Conservation (phyloP, 2,888 invertebrate species). For the Crossocerus cetratus region DNA sequence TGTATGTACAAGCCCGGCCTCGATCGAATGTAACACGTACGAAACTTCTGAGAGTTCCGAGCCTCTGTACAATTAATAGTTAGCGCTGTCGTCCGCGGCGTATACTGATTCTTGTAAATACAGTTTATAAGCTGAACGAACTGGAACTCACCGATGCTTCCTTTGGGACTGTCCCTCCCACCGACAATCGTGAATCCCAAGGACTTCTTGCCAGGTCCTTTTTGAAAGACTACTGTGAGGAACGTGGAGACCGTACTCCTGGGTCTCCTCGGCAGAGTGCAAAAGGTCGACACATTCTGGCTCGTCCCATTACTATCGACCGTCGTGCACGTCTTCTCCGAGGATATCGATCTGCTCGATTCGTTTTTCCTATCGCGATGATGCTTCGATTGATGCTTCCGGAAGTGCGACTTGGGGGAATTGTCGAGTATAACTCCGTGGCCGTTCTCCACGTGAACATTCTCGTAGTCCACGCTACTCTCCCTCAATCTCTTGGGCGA, state of each 20-base stretch:
- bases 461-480: constrained; percentile 86
- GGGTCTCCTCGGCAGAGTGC: constrained; percentile 85
- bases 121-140: not conserved
- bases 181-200: constrained; percentile 95
- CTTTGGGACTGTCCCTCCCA: constrained; percentile 90
- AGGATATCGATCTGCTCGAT: constrained; percentile 63
- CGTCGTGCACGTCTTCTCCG: constrained; percentile 59
- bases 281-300: constrained; percentile 82
- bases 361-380: constrained; percentile 64
- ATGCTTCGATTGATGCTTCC: constrained; percentile 67
- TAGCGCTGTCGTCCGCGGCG: too few species aligned
- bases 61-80: not conserved
- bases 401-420: constrained; percentile 76
- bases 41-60: not conserved
- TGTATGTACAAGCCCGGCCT: not conserved
- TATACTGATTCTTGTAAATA: not conserved
- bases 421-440: constrained; percentile 78
- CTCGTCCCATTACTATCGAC: constrained; percentile 40
- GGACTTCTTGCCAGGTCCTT: constrained; percentile 89
- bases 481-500: constrained; percentile 79
- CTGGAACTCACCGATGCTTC: constrained; percentile 81
- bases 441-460: constrained; percentile 78
- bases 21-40: not conserved
- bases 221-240: constrained; percentile 86
- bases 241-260: constrained; percentile 84